phyloP scores from a whole-genome alignment of 2,113 vertebrate species.

The Solea senegalensis region DNA sequence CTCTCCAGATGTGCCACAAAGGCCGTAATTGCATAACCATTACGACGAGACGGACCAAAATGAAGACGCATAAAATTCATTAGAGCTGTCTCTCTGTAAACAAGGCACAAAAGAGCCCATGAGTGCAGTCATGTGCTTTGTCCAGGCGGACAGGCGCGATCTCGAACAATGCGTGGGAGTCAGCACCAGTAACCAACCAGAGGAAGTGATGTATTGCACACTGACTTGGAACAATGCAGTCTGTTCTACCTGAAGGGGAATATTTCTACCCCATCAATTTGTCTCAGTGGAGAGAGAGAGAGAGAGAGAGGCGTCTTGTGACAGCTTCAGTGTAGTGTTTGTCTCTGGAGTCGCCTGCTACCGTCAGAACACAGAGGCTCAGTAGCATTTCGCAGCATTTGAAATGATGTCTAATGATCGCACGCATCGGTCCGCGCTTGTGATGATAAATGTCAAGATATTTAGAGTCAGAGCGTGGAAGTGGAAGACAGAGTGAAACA shows the following conservation, averaged over 20 bases:
- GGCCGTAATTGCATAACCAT: slow-evolving; percentile 48
- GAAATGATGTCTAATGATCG: slow-evolving; percentile 16
- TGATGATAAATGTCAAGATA: no score
- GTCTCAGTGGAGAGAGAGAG: slow-evolving; percentile 53
- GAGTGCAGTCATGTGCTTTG: slow-evolving; percentile 58
- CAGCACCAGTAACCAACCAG: slow-evolving; percentile 60
- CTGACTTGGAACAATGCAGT: slow-evolving; percentile 71
- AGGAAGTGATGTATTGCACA: slow-evolving; percentile 76
- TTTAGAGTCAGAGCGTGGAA: no score
- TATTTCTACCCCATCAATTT: slow-evolving; percentile 71
- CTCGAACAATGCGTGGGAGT: slow-evolving; percentile 73
- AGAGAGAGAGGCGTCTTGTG: slow-evolving; percentile 44
- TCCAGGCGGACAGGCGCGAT: slow-evolving; percentile 53
- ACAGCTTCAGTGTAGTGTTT: slow-evolving; percentile 60
- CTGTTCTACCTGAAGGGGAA: slow-evolving; percentile 70
- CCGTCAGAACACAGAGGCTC: slow-evolving; percentile 8
- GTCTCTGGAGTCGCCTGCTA: slow-evolving; percentile 54
- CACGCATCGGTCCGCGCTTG: no score
- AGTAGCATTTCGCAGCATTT: slow-evolving; percentile 2
- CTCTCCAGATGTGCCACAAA: slow-evolving; percentile 64
- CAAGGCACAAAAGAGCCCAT: slow-evolving; percentile 52
- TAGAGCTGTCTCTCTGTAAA: slow-evolving; percentile 33
- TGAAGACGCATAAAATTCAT: slow-evolving; percentile 62
- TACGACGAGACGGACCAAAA: slow-evolving; percentile 46
- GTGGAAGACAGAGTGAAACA: no score